Conservation (phyloP, 2,113 vertebrate species). For the Gymnogyps californianus region DNA sequence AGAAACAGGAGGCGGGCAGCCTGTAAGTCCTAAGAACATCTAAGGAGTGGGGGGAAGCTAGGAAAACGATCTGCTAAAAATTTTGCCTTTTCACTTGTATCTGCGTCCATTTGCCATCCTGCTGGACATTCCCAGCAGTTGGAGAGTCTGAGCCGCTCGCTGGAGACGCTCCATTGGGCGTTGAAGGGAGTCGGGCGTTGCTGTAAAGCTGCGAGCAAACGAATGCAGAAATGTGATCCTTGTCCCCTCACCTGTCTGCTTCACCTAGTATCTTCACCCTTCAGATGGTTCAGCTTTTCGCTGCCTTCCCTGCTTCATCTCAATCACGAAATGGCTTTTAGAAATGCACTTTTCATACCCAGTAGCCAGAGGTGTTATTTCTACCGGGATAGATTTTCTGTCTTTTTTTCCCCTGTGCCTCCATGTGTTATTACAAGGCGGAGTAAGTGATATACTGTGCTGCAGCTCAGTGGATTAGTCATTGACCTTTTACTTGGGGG, state of each 20-base stretch:
- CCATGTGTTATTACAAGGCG: not conserved
- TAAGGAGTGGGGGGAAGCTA: accelerated
- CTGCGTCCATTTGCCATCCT: accelerated
- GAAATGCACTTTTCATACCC: not conserved
- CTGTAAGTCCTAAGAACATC: not conserved
- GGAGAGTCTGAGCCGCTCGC: not conserved
- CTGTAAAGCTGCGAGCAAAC: not conserved
- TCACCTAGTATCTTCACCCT: not conserved
- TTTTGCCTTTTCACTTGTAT: not conserved
- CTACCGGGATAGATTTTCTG: constrained; percentile 7
- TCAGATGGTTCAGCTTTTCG: not conserved
- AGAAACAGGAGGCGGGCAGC: no score
- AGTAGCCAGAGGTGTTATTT: constrained; percentile 3
- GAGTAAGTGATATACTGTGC: not conserved
- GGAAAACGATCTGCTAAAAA: not conserved
- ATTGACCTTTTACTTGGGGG: not conserved
- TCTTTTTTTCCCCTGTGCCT: not conserved
- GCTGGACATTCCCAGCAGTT: not conserved
- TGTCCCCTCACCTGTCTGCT: not conserved
- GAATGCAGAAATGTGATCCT: accelerated
- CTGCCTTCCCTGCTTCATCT: not conserved
- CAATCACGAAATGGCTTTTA: not conserved
- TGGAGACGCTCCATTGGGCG: accelerated
- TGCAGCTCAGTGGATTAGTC: not conserved
- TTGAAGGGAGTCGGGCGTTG: not conserved